Conservation (phyloP, 2,797 vertebrate species). For the Tarsius wallacei region DNA sequence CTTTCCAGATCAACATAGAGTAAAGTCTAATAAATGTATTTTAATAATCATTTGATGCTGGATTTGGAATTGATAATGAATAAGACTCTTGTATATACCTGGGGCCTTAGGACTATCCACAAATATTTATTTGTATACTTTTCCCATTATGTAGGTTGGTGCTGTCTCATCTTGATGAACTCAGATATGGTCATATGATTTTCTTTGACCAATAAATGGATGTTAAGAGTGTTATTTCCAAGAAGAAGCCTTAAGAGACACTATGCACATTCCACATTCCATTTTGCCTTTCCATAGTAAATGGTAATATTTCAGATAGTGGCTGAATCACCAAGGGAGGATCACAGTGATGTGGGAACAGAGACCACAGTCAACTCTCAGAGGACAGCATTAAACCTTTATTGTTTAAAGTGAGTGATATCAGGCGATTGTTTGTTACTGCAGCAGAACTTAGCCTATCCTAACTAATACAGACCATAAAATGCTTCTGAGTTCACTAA, state of each 20-base stretch:
- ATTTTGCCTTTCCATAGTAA: not conserved
- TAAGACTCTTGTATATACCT: not conserved
- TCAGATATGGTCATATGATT: not conserved
- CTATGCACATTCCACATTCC: not conserved
- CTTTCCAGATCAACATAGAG: conserved; percentile 15
- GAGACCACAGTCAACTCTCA: not conserved
- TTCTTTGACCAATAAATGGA: not conserved
- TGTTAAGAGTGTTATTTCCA: not conserved
- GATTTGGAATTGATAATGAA: conserved; percentile 34
- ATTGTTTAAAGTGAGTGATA: not conserved
- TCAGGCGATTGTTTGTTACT: not conserved
- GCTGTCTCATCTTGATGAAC: not conserved
- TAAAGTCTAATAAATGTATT: conserved; percentile 1
- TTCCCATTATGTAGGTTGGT: not conserved
- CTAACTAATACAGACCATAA: not conserved
- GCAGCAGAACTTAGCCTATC: not conserved
- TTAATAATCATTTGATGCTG: conserved; percentile 52
- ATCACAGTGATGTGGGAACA: not conserved
- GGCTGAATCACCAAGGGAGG: not conserved
- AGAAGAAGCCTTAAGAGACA: conserved; percentile 12
- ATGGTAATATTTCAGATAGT: not conserved
- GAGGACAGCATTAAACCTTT: not conserved
- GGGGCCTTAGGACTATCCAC: not conserved
- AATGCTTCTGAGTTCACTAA: not conserved
- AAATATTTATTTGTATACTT: conserved; percentile 4